Conservation (phyloP, 1,140 invertebrate genomes). For the Druon quercuslanigerum region DNA sequence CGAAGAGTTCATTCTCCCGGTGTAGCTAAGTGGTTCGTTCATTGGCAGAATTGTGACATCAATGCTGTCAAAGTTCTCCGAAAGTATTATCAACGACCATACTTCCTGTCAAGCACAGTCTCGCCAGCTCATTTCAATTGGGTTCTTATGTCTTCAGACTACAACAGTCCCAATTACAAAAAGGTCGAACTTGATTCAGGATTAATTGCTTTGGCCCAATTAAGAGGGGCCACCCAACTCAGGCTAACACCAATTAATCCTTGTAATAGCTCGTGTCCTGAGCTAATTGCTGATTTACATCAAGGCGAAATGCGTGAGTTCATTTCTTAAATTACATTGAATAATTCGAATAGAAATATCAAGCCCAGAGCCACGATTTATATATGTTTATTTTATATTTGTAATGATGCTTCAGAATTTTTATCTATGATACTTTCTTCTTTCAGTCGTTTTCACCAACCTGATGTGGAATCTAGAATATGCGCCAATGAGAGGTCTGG, state of each 20-base stretch:
- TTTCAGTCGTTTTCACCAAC: conserved; percentile 82
- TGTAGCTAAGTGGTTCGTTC: conserved; percentile 86
- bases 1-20: conserved; percentile 80
- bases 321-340: conserved; percentile 8
- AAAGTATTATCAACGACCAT: conserved; percentile 83
- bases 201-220: conserved; percentile 84
- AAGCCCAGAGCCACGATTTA: too few species aligned
- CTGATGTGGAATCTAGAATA: conserved; percentile 87
- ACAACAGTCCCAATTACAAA: conserved; percentile 84
- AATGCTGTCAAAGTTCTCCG: conserved; percentile 84
- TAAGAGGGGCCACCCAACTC: conserved; percentile 82
- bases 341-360: too few species aligned
- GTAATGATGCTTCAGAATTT: background rate
- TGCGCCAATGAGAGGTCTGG: conserved; percentile 79
- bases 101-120: conserved; percentile 84
- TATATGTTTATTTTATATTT: too few species aligned
- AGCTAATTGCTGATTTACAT: conserved; percentile 79
- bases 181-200: conserved; percentile 82
- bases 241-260: conserved; percentile 81
- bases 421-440: conserved; percentile 40
- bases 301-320: conserved; percentile 83
- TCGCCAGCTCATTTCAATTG: conserved; percentile 88
- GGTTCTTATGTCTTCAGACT: conserved; percentile 87
- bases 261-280: conserved; percentile 82
- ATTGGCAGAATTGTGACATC: conserved; percentile 91